phyloP scores from a whole-genome alignment of 64 coral and sea anemone species.

The Astreopora myriophthalma region DNA sequence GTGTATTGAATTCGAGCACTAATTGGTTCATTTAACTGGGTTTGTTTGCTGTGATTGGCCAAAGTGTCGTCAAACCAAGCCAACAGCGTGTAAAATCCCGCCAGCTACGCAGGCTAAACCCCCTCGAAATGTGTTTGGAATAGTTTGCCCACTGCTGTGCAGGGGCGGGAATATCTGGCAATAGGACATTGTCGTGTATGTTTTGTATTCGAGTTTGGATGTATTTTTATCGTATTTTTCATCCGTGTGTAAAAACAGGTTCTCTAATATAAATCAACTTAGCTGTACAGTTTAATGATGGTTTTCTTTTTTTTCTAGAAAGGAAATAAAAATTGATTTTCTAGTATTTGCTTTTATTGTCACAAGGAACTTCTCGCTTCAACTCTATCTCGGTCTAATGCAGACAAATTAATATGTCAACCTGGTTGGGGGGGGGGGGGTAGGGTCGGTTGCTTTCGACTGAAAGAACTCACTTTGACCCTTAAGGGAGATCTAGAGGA shows the following conservation, averaged over 20 bases:
- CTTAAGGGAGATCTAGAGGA: too few species aligned
- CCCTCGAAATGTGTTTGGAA: background rate
- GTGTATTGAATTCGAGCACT: background rate
- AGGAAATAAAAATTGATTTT: conserved; percentile 35
- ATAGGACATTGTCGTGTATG: background rate
- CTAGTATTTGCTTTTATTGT: background rate
- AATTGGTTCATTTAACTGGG: too few species aligned
- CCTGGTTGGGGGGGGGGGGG: too few species aligned
- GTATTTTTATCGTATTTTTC: conserved; percentile 40
- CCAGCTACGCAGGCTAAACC: too few species aligned
- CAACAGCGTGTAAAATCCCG: too few species aligned
- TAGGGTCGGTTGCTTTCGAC: too few species aligned
- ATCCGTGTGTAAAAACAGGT: background rate
- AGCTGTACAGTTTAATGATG: conserved; percentile 23
- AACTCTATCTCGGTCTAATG: background rate
- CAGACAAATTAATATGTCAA: too few species aligned
- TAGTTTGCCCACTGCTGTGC: background rate
- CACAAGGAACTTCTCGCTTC: background rate
- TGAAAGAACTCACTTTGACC: too few species aligned
- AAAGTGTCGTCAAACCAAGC: too few species aligned
- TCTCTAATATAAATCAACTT: background rate
- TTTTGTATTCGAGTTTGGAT: background rate
- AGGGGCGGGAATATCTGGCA: background rate
- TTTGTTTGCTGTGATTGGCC: too few species aligned
- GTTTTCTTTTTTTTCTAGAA: background rate